phyloP scores from a whole-genome alignment of 2,797 vertebrate genomes.

The Silurus aristotelis region DNA sequence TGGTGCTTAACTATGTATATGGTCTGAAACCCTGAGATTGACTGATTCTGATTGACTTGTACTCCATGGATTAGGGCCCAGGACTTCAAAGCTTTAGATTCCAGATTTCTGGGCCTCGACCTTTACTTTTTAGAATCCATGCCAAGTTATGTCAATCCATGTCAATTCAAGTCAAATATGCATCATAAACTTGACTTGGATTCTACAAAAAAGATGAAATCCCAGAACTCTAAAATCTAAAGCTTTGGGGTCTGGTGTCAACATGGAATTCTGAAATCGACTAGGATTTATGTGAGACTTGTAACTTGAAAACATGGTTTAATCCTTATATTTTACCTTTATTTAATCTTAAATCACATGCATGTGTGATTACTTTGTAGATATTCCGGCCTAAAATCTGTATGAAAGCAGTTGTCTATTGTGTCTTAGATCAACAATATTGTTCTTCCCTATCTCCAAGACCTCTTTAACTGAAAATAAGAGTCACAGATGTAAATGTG shows the following conservation, averaged over 20 bases:
- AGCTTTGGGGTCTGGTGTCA: not conserved
- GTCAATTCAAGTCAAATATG: no score
- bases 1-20: no score
- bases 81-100: no score
- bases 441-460: not conserved
- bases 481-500: not conserved
- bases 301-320: not conserved
- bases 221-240: not conserved
- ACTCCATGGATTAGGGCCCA: no score
- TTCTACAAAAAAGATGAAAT: not conserved
- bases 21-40: no score
- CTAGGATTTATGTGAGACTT: not conserved
- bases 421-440: not conserved
- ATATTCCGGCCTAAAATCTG: not conserved
- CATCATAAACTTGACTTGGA: not conserved
- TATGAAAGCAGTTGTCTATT: not conserved
- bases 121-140: no score
- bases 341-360: not conserved
- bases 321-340: not conserved
- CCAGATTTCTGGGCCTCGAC: no score
- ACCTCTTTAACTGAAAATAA: not conserved
- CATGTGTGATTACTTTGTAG: not conserved
- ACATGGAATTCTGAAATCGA: not conserved
- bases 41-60: no score
- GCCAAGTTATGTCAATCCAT: no score